A percentile compares a stretch with the other conserved stretches of the same genome.
Evolutionary conservation across 1,140 invertebrate species (phyloP).

Genomic region (Anagrus nilaparvatae): DNA sequence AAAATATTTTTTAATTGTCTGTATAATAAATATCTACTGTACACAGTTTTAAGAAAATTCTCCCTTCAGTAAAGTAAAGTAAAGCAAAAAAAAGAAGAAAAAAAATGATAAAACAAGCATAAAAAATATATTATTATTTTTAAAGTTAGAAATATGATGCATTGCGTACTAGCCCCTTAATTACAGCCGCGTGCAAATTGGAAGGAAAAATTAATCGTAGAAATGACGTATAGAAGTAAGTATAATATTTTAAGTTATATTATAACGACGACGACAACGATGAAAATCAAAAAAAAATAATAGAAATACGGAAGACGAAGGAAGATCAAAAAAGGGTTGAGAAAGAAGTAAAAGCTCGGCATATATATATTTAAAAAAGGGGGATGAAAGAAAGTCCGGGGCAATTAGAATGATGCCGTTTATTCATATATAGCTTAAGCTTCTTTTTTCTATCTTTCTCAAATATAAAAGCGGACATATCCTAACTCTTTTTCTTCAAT

Average conservation of each 20-base stretch:
- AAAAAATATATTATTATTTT: no score
- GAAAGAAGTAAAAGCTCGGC: conserved; percentile 31
- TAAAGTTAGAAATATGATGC: no score
- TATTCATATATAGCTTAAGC: no score
- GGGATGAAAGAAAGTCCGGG: conserved; percentile 44
- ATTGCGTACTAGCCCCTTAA: conserved; percentile 41
- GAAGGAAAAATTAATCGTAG: conserved; percentile 48
- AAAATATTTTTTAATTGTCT: no score
- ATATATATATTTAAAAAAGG: conserved; percentile 40
- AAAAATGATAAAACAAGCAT: no score
- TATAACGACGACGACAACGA: conserved; percentile 5
- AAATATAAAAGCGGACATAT: background rate
- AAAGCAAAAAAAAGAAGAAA: no score
- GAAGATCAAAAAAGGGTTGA: conserved; percentile 23
- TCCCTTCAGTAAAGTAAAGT: no score
- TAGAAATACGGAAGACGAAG: conserved; percentile 11
- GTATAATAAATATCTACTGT: no score
- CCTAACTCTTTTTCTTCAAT: no score
- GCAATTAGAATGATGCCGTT: conserved; percentile 45
- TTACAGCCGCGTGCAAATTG: conserved; percentile 47
- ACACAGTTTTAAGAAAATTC: no score
- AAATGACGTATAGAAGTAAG: conserved; percentile 47
- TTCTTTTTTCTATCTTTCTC: no score
- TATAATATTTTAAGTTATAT: no score
- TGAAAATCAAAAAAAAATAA: conserved; percentile 10